Evolutionary conservation across 2,888 invertebrate genomes (phyloP), one percentile per base, ranked within the genome.

Genomic region (Lasioglossum calceatum): DNA sequence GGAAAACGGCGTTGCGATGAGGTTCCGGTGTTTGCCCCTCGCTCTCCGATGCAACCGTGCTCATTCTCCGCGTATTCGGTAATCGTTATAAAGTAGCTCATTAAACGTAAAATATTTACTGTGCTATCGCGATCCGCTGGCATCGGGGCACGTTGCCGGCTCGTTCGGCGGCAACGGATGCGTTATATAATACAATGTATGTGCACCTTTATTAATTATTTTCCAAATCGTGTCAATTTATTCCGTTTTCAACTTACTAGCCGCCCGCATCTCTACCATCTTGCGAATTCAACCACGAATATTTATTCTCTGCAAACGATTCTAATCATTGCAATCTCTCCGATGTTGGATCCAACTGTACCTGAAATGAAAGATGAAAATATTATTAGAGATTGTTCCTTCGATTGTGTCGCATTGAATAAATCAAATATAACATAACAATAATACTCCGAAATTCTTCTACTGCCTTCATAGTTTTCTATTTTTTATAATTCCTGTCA

Each of bases 21-120:
- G 16, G 32, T 74, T 78, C 76, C 84, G 76, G 32, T 82, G 27
- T 64, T 64, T 84, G 61, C 84, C 61, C 32, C 72, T 44, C 8
- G n/a, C 42, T 64, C 16, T 58, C 58, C 58, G 44, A 23, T 44
- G 61, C 76, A 19, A 23, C 64, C n/a, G 16, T 10, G 27, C 10
- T 77, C 36, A 1, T 39, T 16, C 47, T 23, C 58, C 39, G 71
- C 70, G 3, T 78, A 70, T 36, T 78, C 27, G 71, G 27, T 82
- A 73, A 84, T 10, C 16, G 47, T 54, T 42, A 70, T 71, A 36
- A 32, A 71, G 10, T 16, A 32, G 32, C 73, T 78, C 75, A 42
- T 84, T 84, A 77, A 64, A 77, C 42, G n/a, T 44, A 42, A 77
- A 72, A 72, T 74, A 77, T 82, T 67, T 39, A 54, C 47, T 73